Evolutionary conservation across 2,888 invertebrate species (phyloP).

Genomic region (Philopedon plagiatum): DNA sequence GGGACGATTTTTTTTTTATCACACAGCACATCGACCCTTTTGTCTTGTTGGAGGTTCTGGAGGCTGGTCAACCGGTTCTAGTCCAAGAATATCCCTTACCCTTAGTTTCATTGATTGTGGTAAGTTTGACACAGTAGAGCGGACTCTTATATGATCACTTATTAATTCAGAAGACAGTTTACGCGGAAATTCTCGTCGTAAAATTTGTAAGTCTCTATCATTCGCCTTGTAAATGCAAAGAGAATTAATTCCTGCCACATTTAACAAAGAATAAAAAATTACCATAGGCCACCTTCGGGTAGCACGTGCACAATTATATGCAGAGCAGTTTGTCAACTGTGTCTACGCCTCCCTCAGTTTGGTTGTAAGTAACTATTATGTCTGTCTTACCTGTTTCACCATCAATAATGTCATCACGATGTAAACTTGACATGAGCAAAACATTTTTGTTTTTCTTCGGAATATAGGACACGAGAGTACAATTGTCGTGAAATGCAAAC

Average conservation of each 20-base stretch:
- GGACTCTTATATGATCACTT: background rate
- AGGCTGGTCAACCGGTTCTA: background rate
- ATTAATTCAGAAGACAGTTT: slow-evolving; percentile 31
- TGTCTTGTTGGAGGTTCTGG: background rate
- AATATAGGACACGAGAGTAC: slow-evolving; percentile 49
- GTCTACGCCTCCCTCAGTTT: slow-evolving; percentile 58
- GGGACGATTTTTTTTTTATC: slow-evolving; percentile 23
- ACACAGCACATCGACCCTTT: slow-evolving; percentile 10
- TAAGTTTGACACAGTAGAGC: background rate
- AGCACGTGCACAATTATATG: too few species aligned
- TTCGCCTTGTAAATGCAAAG: slow-evolving; percentile 18
- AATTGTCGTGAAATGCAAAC: slow-evolving; percentile 52
- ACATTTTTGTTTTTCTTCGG: slow-evolving; percentile 51
- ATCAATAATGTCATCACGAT: slow-evolving; percentile 35
- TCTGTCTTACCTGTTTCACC: slow-evolving; percentile 50
- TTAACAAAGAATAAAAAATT: slow-evolving; percentile 55
- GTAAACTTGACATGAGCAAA: slow-evolving; percentile 51
- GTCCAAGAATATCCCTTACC: background rate
- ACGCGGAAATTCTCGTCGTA: slow-evolving; percentile 31
- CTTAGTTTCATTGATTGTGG: background rate
- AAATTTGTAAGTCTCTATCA: slow-evolving; percentile 26
- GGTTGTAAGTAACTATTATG: slow-evolving; percentile 56
- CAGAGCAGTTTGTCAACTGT: slow-evolving; percentile 59
- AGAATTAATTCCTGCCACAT: slow-evolving; percentile 55
- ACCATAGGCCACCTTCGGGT: slow-evolving; percentile 60